Conservation (phyloP, 1,140 invertebrate species). For the Plodia interpunctella region DNA sequence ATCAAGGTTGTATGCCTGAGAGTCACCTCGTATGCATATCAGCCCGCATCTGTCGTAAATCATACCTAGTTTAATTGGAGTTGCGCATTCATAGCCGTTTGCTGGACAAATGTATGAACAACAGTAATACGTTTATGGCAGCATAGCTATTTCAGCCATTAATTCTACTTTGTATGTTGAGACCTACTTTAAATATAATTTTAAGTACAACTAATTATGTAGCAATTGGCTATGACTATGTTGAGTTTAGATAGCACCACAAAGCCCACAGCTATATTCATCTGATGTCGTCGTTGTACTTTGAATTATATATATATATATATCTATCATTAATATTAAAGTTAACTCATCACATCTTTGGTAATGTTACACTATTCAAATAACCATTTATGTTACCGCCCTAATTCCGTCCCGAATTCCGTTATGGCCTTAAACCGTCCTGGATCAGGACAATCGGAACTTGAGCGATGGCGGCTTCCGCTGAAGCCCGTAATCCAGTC, state of each 20-base stretch:
- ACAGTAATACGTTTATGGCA: background rate
- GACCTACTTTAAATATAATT: background rate
- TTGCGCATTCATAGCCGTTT: background rate
- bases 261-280: too few species aligned
- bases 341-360: too few species aligned
- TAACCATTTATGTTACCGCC: background rate
- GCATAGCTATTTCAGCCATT: background rate
- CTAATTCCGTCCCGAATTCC: background rate
- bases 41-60: background rate
- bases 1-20: conserved; percentile 1
- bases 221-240: too few species aligned
- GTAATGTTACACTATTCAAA: too few species aligned
- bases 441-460: background rate
- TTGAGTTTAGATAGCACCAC: too few species aligned
- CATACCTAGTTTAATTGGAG: conserved; percentile 4
- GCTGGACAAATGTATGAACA: background rate
- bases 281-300: too few species aligned
- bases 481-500: background rate
- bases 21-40: conserved; percentile 5
- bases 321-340: too few species aligned
- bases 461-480: background rate
- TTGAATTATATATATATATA: too few species aligned
- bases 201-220: too few species aligned
- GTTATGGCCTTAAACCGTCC: background rate
- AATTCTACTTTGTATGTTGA: background rate